These are phyloP conservation scores for Orchesellides sinensis DNA, from an alignment of 2,888 invertebrate genomes.

Conservation along the genomic window DNA sequence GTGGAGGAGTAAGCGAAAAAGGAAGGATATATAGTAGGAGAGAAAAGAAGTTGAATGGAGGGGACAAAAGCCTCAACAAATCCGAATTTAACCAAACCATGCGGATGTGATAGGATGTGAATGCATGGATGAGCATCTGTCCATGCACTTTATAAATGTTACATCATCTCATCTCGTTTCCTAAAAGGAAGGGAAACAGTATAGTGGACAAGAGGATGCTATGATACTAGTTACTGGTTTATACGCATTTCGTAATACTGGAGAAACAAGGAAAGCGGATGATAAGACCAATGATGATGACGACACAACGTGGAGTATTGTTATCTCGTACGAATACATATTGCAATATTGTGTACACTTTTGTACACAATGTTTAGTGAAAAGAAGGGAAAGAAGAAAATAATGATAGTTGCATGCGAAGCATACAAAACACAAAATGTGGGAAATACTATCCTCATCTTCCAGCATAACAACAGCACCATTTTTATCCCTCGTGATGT, in stretches of 20 bases:
- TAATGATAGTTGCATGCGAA: conserved; percentile 19
- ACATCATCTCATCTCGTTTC: neutral
- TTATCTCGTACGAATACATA: too few species aligned
- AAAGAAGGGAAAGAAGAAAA: neutral
- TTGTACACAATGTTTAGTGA: neutral
- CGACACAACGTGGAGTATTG: neutral
- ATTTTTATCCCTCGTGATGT: neutral
- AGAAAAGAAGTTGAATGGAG: conserved; percentile 22
- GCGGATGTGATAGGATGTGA: conserved; percentile 30
- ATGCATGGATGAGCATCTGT: conserved; percentile 26
- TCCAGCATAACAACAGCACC: conserved; percentile 2
- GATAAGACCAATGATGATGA: conserved; percentile 3
- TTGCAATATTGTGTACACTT: neutral
- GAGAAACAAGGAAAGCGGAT: neutral
- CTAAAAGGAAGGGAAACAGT: too few species aligned
- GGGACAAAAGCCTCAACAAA: conserved; percentile 32
- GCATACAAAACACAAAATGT: conserved; percentile 28
- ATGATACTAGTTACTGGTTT: neutral
- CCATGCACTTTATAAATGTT: conserved; percentile 3
- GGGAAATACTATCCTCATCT: conserved; percentile 16
- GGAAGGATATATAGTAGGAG: neutral
- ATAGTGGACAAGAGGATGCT: too few species aligned
- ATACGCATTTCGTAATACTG: neutral
- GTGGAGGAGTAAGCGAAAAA: conserved; percentile 3
- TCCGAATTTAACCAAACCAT: conserved; percentile 35